Percentiles rank a stretch among this genome's conserved stretches.
These are phyloP conservation scores for Dicerorhinus sumatrensis DNA, from an alignment of 2,113 vertebrate genomes.

Conservation along the genomic window DNA sequence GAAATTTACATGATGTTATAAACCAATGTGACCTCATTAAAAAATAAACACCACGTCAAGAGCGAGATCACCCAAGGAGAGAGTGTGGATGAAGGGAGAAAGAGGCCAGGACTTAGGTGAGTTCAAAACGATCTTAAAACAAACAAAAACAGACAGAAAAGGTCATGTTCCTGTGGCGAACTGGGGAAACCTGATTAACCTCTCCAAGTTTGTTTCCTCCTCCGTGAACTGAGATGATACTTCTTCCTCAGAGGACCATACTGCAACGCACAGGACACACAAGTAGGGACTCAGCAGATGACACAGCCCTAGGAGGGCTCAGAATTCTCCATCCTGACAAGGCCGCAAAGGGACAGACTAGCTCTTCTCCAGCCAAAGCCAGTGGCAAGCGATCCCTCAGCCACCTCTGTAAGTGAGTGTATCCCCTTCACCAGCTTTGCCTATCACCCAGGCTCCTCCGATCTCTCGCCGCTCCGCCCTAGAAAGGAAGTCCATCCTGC, in stretches of 20 bases:
- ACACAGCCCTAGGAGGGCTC: background rate
- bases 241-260: background rate
- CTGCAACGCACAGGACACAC: background rate
- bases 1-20: too few species aligned
- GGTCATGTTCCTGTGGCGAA: background rate
- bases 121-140: background rate
- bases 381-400: background rate
- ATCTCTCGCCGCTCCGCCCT: fast-evolving
- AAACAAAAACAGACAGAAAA: background rate
- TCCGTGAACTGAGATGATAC: background rate
- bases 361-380: background rate
- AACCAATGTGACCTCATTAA: too few species aligned
- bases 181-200: background rate
- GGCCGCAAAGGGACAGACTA: background rate
- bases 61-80: background rate
- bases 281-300: background rate
- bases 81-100: background rate
- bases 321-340: background rate
- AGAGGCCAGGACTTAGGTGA: background rate
- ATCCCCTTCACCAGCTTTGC: too few species aligned
- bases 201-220: background rate
- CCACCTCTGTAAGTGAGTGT: background rate
- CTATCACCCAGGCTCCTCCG: too few species aligned
- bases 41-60: background rate
- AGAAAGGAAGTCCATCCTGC: background rate